phyloP scores from a whole-genome alignment of 2,113 vertebrate species.

The Vireo altiloquus region DNA sequence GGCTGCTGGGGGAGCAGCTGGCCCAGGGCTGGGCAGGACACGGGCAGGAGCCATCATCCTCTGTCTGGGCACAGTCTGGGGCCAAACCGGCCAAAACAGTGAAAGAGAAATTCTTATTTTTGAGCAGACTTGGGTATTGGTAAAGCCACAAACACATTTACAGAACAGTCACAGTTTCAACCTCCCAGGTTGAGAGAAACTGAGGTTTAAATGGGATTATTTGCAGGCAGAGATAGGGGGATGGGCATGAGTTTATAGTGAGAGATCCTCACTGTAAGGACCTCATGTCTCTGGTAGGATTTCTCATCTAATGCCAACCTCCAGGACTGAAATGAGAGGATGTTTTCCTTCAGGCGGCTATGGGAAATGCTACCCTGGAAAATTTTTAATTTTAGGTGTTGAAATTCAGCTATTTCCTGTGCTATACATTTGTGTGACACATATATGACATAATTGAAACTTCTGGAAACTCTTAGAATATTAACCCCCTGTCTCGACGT shows the following conservation, averaged over 20 bases:
- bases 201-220: not conserved
- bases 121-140: not conserved
- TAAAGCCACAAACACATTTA: not conserved
- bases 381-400: constrained; percentile 66
- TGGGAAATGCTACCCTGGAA: constrained; percentile 31
- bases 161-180: not conserved
- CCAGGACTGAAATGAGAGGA: not conserved
- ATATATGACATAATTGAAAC: constrained; percentile 37
- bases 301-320: not conserved
- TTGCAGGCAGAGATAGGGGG: rapidly evolving
- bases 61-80: not conserved
- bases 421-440: not conserved
- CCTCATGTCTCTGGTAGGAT: not conserved
- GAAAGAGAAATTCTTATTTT: not conserved
- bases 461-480: constrained; percentile 55
- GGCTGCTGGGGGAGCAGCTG: not conserved
- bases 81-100: not conserved
- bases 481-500: not conserved
- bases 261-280: not conserved
- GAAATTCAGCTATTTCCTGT: constrained; percentile 69
- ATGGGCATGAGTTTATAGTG: not conserved
- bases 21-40: not conserved
- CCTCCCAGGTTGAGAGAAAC: not conserved
- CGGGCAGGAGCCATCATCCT: rapidly evolving
- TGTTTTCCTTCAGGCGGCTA: constrained; percentile 27